A percentile compares a stretch with the other conserved stretches of the same genome.
phyloP scores from a whole-genome alignment of 2,888 invertebrate genomes.

The Dolichomitus sp. region DNA sequence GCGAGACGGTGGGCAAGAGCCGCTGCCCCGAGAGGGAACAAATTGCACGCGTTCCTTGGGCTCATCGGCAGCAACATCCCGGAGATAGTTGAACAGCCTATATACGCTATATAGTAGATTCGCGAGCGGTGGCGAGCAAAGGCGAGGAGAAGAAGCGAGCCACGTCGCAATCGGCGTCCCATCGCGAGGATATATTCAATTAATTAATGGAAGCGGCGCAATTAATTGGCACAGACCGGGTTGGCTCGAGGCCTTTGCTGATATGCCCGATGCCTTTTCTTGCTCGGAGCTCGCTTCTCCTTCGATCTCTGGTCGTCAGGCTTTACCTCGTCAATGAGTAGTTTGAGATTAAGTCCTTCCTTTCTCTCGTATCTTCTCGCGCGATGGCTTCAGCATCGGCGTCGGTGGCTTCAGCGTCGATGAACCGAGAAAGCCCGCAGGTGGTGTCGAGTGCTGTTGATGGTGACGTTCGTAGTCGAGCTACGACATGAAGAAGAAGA shows the following conservation, averaged over 20 bases:
- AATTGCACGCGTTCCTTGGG: conserved; percentile 56
- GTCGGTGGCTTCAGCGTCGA: conserved; percentile 46
- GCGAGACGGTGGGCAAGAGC: conserved; percentile 49
- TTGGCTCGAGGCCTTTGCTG: conserved; percentile 47
- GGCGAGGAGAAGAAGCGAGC: conserved; percentile 52
- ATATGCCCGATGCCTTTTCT: conserved; percentile 30
- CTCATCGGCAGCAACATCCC: conserved; percentile 36
- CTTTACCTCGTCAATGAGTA: conserved; percentile 65
- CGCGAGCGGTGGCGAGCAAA: conserved; percentile 42
- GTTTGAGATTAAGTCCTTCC: conserved; percentile 76
- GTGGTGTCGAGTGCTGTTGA: conserved; percentile 50
- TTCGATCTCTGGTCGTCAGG: conserved; percentile 43
- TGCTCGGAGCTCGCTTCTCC: conserved; percentile 2
- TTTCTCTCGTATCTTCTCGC: conserved; percentile 50
- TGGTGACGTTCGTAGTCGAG: conserved; percentile 52
- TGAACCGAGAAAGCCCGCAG: conserved; percentile 62
- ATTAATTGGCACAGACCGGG: conserved; percentile 76
- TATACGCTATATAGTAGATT: conserved; percentile 36
- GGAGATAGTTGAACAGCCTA: conserved; percentile 65
- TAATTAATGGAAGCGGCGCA: conserved; percentile 82
- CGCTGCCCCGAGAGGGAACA: conserved; percentile 50
- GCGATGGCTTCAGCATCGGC: conserved; percentile 45
- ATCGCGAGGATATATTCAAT: conserved; percentile 78
- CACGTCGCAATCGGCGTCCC: conserved; percentile 74
- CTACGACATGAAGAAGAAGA: conserved; percentile 56